A percentile compares a stretch with the other conserved stretches of the same genome.
These are phyloP conservation scores for Hirundo rustica DNA, from an alignment of 2,797 vertebrate species.

Conservation along the genomic window DNA sequence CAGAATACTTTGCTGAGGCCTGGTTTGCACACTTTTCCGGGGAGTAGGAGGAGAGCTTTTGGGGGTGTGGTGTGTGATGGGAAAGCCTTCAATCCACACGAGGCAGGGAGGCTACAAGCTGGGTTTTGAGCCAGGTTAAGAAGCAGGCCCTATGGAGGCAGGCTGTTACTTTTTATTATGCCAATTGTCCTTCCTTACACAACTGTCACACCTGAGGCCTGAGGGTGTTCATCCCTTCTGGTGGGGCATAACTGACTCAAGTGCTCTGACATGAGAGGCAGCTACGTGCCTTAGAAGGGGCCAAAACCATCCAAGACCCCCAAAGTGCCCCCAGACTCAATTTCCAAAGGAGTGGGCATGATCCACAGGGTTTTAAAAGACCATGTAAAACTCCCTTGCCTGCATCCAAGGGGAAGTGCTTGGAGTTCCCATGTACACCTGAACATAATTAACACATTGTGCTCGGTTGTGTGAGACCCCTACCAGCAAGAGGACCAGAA, in stretches of 20 bases:
- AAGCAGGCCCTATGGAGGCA: neutral
- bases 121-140: neutral
- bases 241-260: neutral
- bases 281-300: neutral
- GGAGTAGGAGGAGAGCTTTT: neutral
- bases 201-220: neutral
- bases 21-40: neutral
- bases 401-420: neutral
- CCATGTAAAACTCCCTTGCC: neutral
- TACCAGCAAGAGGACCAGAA: neutral
- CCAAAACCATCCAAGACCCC: neutral
- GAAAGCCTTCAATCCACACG: neutral
- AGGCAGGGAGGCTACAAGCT: neutral
- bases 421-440: neutral
- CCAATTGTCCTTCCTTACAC: neutral
- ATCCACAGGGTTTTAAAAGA: neutral
- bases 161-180: neutral
- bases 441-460: neutral
- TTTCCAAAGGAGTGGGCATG: neutral
- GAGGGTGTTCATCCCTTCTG: neutral
- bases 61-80: neutral
- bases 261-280: accelerated
- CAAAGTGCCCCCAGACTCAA: accelerated
- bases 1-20: neutral
- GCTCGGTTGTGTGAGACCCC: neutral